Evolutionary conservation across 2,888 invertebrate genomes (phyloP).

Genomic region (Cyrtodaria siliqua): DNA sequence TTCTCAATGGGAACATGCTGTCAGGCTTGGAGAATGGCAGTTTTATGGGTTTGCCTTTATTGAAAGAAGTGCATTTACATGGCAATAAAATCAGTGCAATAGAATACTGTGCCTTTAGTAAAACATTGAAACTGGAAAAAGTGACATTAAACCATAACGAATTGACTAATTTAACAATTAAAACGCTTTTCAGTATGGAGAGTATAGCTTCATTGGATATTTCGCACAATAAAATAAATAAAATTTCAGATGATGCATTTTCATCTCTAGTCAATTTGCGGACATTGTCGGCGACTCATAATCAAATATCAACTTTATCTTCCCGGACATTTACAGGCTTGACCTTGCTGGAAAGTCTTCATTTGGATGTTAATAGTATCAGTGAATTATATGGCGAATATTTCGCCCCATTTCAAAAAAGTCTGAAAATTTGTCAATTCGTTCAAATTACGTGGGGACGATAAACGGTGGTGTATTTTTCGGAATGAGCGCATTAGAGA

Average conservation of each 20-base stretch:
- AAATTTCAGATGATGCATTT: conserved; percentile 53
- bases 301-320: conserved; percentile 57
- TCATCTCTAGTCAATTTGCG: conserved; percentile 53
- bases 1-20: conserved; percentile 59
- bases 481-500: conserved; percentile 58
- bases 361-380: conserved; percentile 62
- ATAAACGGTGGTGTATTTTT: conserved; percentile 67
- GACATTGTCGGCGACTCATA: conserved; percentile 50
- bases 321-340: conserved; percentile 61
- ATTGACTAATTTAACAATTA: conserved; percentile 45
- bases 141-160: conserved; percentile 61
- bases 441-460: conserved; percentile 60
- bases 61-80: conserved; percentile 60
- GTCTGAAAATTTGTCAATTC: conserved; percentile 55
- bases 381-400: conserved; percentile 39
- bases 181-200: conserved; percentile 56
- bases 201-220: conserved; percentile 60
- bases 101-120: conserved; percentile 55
- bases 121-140: conserved; percentile 50
- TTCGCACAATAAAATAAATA: conserved; percentile 62
- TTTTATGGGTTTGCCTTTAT: conserved; percentile 47
- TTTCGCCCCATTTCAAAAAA: conserved; percentile 48
- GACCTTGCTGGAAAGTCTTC: conserved; percentile 43
- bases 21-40: conserved; percentile 49
- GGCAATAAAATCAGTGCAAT: conserved; percentile 60